Conservation (phyloP, 2,888 invertebrate genomes). For the Labia minor region DNA sequence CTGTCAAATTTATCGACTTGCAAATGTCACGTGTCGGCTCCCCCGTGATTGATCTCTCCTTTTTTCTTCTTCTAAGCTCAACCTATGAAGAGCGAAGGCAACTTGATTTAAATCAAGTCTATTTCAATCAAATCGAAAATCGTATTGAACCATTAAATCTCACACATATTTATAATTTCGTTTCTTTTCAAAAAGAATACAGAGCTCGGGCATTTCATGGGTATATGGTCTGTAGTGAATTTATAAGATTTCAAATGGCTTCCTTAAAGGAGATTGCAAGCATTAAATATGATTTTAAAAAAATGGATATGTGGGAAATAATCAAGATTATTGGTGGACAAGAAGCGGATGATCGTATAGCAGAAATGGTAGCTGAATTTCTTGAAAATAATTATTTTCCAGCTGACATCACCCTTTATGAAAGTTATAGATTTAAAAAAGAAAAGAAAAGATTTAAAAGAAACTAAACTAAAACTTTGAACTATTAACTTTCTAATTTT, state of each 20-base stretch:
- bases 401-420: too few species aligned
- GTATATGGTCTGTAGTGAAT: not conserved
- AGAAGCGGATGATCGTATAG: not conserved
- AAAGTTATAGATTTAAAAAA: too few species aligned
- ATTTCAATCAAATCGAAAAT: not conserved
- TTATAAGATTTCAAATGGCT: not conserved
- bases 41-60: slow-evolving; percentile 5
- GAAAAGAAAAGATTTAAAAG: too few species aligned
- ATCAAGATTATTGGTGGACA: not conserved
- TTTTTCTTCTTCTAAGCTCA: not conserved
- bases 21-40: not conserved
- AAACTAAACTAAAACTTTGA: too few species aligned
- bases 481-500: too few species aligned
- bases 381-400: not conserved
- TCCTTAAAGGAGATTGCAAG: not conserved
- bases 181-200: not conserved
- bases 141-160: not conserved
- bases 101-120: not conserved
- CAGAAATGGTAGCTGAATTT: not conserved
- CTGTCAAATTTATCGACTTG: not conserved
- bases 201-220: not conserved
- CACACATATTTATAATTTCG: not conserved
- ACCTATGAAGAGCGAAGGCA: not conserved
- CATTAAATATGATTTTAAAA: not conserved
- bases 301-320: not conserved